Conservation (phyloP, 2,113 vertebrate genomes). For the Progne subis region DNA sequence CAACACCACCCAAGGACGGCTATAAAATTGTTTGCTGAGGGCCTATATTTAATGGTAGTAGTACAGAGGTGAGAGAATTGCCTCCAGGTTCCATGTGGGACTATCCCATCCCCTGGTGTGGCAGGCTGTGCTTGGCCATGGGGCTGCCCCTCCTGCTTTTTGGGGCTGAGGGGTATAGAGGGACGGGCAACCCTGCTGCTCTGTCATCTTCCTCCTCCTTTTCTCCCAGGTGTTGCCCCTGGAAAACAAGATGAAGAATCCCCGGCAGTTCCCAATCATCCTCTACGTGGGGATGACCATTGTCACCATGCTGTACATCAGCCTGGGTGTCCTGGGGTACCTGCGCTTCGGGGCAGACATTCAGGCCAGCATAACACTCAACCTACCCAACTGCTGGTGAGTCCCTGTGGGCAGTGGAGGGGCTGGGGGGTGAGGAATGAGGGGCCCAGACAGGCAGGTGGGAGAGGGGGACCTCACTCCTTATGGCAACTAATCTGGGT, state of each 20-base stretch:
- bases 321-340: conserved; percentile 87
- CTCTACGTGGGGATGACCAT: conserved; percentile 90
- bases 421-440: not conserved
- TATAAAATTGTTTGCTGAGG: conserved; percentile 16
- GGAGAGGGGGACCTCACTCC: rapidly evolving
- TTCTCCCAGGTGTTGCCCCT: conserved; percentile 87
- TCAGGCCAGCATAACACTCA: conserved; percentile 90
- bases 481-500: not conserved
- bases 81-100: not conserved
- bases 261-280: conserved; percentile 81
- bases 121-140: not conserved
- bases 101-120: not conserved
- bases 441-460: not conserved
- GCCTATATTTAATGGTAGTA: not conserved
- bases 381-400: conserved; percentile 95
- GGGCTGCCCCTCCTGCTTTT: not conserved
- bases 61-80: not conserved
- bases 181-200: not conserved
- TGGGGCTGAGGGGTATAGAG: not conserved
- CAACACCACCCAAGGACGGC: not conserved
- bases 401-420: not conserved
- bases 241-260: conserved; percentile 96
- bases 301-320: conserved; percentile 88
- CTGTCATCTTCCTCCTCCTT: not conserved
- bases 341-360: conserved; percentile 85